phyloP scores from a whole-genome alignment of 2,888 invertebrate genomes.

The Drosophila barbarae region DNA sequence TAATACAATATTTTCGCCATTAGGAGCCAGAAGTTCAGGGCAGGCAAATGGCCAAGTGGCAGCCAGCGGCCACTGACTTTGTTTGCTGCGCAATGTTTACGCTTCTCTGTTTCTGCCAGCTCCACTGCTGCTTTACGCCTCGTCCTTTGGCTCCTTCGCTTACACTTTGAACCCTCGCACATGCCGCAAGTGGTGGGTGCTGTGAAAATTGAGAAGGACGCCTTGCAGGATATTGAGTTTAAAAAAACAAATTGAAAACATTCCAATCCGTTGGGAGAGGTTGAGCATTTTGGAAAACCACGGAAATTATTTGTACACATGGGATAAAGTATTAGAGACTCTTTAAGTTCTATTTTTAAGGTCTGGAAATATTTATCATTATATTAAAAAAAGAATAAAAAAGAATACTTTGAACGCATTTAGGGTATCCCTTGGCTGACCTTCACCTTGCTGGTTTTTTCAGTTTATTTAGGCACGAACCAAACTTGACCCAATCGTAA shows the following conservation, averaged over 20 bases:
- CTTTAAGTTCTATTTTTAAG: not conserved
- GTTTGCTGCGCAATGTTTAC: slow-evolving; percentile 58
- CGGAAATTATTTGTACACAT: not conserved
- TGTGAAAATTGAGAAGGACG: slow-evolving; percentile 8
- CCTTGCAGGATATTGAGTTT: slow-evolving; percentile 11
- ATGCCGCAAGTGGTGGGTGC: not conserved
- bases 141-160: slow-evolving; percentile 30
- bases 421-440: not conserved
- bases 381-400: no score
- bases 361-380: not conserved
- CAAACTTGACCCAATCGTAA: slow-evolving; percentile 20
- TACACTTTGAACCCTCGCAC: slow-evolving; percentile 51
- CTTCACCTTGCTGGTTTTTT: not conserved
- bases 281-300: not conserved
- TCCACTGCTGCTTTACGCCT: not conserved
- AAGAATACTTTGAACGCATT: not conserved
- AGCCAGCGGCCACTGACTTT: slow-evolving; percentile 51
- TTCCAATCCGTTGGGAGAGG: not conserved
- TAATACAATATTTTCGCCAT: slow-evolving; percentile 74
- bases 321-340: not conserved
- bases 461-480: slow-evolving; percentile 20
- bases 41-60: slow-evolving; percentile 56
- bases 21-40: slow-evolving; percentile 47
- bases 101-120: slow-evolving; percentile 13
- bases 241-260: slow-evolving; percentile 4